Conservation (phyloP, 2,113 vertebrate genomes). For the Bubo bubo region DNA sequence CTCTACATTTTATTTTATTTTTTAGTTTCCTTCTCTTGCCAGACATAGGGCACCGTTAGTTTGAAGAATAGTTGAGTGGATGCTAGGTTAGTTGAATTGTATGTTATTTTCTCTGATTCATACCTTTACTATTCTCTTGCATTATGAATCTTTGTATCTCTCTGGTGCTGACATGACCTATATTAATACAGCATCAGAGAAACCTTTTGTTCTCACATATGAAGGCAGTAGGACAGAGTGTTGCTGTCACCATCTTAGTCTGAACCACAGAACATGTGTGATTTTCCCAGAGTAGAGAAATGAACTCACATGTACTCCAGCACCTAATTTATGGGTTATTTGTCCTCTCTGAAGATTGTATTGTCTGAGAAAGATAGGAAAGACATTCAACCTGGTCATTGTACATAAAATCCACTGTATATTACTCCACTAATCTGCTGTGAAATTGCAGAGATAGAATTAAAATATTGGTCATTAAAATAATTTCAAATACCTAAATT, state of each 20-base stretch:
- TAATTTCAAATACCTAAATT: background rate
- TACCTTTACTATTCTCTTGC: background rate
- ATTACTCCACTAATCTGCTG: background rate
- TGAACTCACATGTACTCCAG: background rate
- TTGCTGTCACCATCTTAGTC: background rate
- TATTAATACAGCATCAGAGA: background rate
- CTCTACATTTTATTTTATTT: background rate
- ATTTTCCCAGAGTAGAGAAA: background rate
- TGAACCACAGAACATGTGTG: background rate
- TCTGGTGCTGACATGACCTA: background rate
- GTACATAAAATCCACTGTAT: background rate
- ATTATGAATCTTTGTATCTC: background rate
- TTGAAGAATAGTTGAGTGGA: background rate
- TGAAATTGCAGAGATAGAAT: background rate
- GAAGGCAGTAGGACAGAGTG: background rate
- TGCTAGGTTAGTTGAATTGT: background rate
- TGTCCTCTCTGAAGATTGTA: background rate
- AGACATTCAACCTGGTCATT: background rate
- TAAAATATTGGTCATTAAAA: background rate
- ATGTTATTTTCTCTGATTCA: background rate
- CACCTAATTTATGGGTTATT: background rate
- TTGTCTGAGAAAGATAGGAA: background rate
- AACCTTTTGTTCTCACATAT: background rate
- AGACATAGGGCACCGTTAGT: background rate
- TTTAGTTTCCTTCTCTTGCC: background rate